A percentile compares a stretch with the other conserved stretches of the same genome.
These are phyloP conservation scores for Silurus glanis DNA, from an alignment of 2,113 vertebrate species.

Conservation along the genomic window DNA sequence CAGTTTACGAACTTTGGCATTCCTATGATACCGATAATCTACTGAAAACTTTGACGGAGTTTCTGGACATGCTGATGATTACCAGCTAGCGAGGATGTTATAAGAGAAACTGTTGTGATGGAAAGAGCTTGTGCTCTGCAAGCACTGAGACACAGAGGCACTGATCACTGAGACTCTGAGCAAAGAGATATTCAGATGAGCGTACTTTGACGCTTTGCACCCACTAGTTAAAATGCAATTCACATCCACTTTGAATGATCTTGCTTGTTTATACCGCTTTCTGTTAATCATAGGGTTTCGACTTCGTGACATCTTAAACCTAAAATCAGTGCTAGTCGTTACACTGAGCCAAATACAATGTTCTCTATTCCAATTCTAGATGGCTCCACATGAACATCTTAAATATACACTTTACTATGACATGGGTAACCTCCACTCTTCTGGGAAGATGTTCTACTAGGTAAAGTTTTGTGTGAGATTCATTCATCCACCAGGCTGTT, in stretches of 20 bases:
- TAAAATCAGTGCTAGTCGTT: background rate
- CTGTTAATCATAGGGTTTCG: background rate
- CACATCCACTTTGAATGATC: background rate
- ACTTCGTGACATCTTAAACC: background rate
- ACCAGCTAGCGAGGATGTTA: background rate
- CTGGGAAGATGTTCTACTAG: too few relatives aligned
- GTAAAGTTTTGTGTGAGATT: too few relatives aligned
- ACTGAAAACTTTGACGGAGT: background rate
- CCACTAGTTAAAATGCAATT: background rate
- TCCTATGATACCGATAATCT: background rate
- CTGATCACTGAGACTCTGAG: too few relatives aligned
- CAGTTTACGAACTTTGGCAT: background rate
- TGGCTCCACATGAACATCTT: too few relatives aligned
- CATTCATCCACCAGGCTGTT: too few relatives aligned
- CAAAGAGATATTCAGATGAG: background rate
- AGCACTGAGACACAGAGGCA: too few relatives aligned
- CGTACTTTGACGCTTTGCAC: background rate
- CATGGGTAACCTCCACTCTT: too few relatives aligned
- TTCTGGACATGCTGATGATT: background rate
- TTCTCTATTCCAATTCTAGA: background rate
- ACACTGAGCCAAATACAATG: background rate
- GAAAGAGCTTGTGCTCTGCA: background rate
- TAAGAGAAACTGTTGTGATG: background rate
- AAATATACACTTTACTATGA: too few relatives aligned
- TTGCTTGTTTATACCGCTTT: background rate